These are phyloP conservation scores for Palloptera scutellata DNA, from an alignment of 2,888 invertebrate genomes.

Conservation along the genomic window DNA sequence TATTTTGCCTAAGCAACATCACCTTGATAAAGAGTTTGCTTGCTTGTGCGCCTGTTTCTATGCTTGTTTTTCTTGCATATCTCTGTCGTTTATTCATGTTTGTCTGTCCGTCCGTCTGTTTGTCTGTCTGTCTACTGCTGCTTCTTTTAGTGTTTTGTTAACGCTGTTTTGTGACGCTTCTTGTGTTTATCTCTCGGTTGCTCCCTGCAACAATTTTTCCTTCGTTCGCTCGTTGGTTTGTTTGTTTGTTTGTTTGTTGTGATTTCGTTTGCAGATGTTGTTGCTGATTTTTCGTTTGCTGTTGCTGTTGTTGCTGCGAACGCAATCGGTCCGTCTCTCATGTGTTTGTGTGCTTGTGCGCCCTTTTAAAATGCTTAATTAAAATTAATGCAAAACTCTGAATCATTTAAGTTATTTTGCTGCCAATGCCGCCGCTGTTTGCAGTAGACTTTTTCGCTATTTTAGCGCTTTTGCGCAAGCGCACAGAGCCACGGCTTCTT, in stretches of 20 bases:
- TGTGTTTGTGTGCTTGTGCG: slow-evolving; percentile 21
- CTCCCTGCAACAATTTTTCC: slow-evolving; percentile 17
- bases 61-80: too few species aligned
- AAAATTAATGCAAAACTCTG: slow-evolving; percentile 48
- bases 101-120: too few species aligned
- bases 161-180: too few species aligned
- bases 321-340: too few species aligned
- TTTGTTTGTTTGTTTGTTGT: slow-evolving; percentile 9
- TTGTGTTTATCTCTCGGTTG: too few species aligned
- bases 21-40: too few species aligned
- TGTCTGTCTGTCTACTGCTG: too few species aligned
- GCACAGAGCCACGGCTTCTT: not conserved
- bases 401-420: slow-evolving; percentile 42
- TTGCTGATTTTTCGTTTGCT: not conserved
- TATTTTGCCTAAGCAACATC: too few species aligned
- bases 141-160: too few species aligned
- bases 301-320: slow-evolving; percentile 12
- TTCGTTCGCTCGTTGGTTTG: too few species aligned
- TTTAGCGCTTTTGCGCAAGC: not conserved
- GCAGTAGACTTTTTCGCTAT: not conserved
- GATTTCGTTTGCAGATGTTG: slow-evolving; percentile 37
- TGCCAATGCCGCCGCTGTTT: not conserved
- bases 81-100: too few species aligned
- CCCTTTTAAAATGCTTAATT: slow-evolving; percentile 35
- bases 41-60: too few species aligned